Evolutionary conservation across 2,113 vertebrate genomes (phyloP), one percentile per base, ranked within the genome.

Genomic region (Dasyprocta punctata): DNA sequence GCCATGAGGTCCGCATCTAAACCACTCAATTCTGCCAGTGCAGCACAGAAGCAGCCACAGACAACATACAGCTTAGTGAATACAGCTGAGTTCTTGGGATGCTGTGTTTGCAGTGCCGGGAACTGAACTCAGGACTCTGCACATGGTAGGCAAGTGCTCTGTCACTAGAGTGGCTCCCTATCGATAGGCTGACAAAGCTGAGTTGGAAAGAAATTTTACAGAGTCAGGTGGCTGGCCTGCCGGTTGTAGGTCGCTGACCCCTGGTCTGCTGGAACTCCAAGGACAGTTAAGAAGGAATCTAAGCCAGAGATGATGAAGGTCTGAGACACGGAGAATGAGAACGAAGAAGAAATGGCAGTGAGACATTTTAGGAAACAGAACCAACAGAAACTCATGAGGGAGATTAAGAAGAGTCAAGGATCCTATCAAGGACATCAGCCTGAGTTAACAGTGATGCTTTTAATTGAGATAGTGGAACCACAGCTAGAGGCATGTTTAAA

Each of bases 11-110:
- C 47, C 91, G 69, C 44, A 38, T 33, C 22, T 12, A 16, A 52
- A 11, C 61, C 12, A 58, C 26, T 33, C 22, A n/a, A 0, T 3
- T 73, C 60, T 33, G n/a, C 54, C 33, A 63, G 1, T 52, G 38
- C 4, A 52, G 44, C 3, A 10, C 16, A 49, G 49, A 8, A 63
- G 60, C 83, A 75, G 28, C n/a, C 61, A 38, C 0, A 26, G 58
- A 54, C 33, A 30, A 30, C 7, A 58, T 1, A 33, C 0, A 17
- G 0, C 3, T 28, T 17, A 82, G 56, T 1, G 19, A 22, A 38
- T 4, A 11, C 36, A 56, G 19, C 56, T 54, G 30, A 75, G 77
- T 47, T 54, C 49, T 80, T 20, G 20, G 47, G 3, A 52, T 36
- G 47, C 30, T 80, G 77, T 52, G 28, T 52, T 19, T 78, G 44